Percentiles rank a stretch among this genome's conserved stretches.
Conservation (phyloP, 2,888 invertebrate species). For the Phengaris arion region DNA sequence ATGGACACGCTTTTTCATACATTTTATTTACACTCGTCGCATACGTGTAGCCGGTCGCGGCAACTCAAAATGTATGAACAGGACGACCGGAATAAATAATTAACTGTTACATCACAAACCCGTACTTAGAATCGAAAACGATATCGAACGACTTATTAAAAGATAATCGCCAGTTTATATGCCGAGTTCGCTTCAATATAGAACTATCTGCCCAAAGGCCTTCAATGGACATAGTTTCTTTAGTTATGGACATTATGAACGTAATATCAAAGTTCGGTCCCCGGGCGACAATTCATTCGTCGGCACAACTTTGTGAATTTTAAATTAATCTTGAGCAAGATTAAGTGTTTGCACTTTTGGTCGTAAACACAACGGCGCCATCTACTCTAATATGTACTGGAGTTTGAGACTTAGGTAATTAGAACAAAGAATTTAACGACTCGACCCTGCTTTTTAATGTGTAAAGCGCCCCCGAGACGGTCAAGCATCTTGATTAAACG, state of each 20-base stretch:
- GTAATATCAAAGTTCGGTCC: slow-evolving; percentile 43
- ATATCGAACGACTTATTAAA: not conserved
- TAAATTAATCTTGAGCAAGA: slow-evolving; percentile 40
- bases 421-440: not conserved
- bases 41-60: too few species aligned
- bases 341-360: slow-evolving; percentile 36
- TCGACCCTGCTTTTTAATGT: too few species aligned
- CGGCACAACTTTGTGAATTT: slow-evolving; percentile 49
- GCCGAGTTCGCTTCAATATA: not conserved
- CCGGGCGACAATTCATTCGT: slow-evolving; percentile 50
- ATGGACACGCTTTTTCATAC: not conserved
- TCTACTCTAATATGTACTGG: not conserved
- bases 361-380: not conserved
- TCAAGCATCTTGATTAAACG: too few species aligned
- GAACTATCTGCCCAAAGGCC: slow-evolving; percentile 9
- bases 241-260: slow-evolving; percentile 35
- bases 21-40: too few species aligned
- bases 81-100: too few species aligned
- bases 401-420: not conserved
- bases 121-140: not conserved
- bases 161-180: not conserved
- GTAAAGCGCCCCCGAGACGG: too few species aligned
- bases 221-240: slow-evolving; percentile 30
- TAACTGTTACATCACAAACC: not conserved
- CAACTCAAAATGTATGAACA: too few species aligned